A percentile compares a stretch with the other conserved stretches of the same genome.
Evolutionary conservation across 2,113 vertebrate genomes (phyloP).

Genomic region (Nyctereutes procyonoides): DNA sequence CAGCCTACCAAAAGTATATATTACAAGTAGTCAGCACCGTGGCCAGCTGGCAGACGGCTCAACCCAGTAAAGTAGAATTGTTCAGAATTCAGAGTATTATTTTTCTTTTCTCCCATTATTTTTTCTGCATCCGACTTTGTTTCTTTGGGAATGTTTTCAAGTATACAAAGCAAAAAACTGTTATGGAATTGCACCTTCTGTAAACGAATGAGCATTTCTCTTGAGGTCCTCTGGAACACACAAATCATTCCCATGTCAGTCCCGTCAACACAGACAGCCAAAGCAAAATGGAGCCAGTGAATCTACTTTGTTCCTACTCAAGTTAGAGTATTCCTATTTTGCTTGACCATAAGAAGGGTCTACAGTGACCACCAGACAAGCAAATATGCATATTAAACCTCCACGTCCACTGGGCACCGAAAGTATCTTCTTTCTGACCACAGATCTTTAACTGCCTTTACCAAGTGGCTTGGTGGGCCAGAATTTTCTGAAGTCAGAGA

Average conservation of each 20-base stretch:
- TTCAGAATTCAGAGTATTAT: constrained; percentile 86
- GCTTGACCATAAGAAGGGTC: background rate
- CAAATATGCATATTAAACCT: background rate
- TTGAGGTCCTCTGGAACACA: constrained; percentile 70
- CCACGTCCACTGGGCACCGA: no score
- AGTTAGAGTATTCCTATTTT: background rate
- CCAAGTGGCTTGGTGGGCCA: constrained; percentile 47
- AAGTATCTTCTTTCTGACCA: constrained; percentile 9
- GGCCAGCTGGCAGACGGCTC: constrained; percentile 87
- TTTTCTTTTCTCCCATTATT: constrained; percentile 84
- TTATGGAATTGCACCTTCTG: constrained; percentile 77
- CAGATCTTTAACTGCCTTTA: constrained; percentile 72
- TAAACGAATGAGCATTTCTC: constrained; percentile 78
- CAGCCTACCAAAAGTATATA: constrained; percentile 84
- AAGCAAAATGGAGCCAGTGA: constrained; percentile 26
- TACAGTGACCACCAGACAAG: background rate
- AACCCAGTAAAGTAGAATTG: constrained; percentile 84
- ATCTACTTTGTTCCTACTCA: background rate
- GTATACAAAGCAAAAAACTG: constrained; percentile 77
- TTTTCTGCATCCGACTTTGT: constrained; percentile 84
- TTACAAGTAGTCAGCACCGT: constrained; percentile 82
- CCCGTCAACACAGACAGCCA: background rate
- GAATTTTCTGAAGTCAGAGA: constrained; percentile 54
- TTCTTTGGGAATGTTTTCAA: constrained; percentile 87
- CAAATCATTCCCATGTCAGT: constrained; percentile 31